Conservation (phyloP, 2,888 invertebrate genomes). For the Polylopha cassiicola region DNA sequence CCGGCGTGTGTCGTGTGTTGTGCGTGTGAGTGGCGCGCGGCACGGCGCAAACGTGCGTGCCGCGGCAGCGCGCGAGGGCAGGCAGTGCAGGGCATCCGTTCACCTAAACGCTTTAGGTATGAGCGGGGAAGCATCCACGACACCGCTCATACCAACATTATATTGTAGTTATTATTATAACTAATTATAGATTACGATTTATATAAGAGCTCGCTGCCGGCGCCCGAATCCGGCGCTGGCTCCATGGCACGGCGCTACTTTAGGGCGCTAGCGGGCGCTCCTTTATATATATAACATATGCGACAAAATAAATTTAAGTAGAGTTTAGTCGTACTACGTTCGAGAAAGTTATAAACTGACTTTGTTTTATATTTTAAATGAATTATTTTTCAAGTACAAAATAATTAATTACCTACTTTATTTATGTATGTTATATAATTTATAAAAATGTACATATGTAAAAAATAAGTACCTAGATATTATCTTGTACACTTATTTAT, state of each 20-base stretch:
- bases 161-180: constrained; percentile 73
- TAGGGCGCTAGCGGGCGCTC: constrained; percentile 40
- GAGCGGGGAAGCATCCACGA: constrained; percentile 74
- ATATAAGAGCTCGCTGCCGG: constrained; percentile 46
- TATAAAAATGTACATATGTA: constrained; percentile 72
- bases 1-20: too few species aligned
- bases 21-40: too few species aligned
- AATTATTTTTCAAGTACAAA: constrained; percentile 72
- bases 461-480: constrained; percentile 62
- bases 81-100: constrained; percentile 58
- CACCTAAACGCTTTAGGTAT: constrained; percentile 77
- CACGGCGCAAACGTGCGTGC: too few species aligned
- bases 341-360: constrained; percentile 50
- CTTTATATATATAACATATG: constrained; percentile 51
- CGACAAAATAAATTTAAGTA: constrained; percentile 73
- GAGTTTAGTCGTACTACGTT: constrained; percentile 59
- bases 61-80: constrained; percentile 37
- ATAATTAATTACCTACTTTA: constrained; percentile 62
- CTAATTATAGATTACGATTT: constrained; percentile 65
- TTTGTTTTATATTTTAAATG: constrained; percentile 54
- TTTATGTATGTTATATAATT: constrained; percentile 65
- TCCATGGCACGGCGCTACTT: too few species aligned
- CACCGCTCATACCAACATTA: constrained; percentile 76
- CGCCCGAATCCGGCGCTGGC: constrained; percentile 35
- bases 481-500: constrained; percentile 69